Base-by-base conservation (phyloP, 2,888 invertebrate species). In the Meiosimyza decipiens region DNA sequence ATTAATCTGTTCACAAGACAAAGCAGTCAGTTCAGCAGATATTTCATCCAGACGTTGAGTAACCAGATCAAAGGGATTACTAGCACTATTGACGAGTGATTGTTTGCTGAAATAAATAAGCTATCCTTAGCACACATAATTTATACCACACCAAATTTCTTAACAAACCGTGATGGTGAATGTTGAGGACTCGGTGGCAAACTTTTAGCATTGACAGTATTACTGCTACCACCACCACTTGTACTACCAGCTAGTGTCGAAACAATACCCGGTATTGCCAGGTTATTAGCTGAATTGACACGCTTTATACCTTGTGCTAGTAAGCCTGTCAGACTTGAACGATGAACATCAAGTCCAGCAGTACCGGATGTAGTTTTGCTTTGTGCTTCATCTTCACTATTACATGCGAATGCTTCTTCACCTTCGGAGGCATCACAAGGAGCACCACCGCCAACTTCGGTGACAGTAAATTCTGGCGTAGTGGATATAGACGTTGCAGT, bases 131-230 rank as follows among this genome's bases (percentile, higher is more conserved):
- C 12, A 16, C 12, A 47, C 12, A 12, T 2, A 2, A 40, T 22
- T 22, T 49, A 33, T 0, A 11, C 3, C 28, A 3, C 3, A 28
- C 28, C 28, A 28, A 40, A 67, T 3, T 12, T 33, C 33, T 60
- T 11, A 16, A 76, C 78, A 78, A 73, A 87, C 87, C 86, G 91
- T 79, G 93, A 92, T 7, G 93, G 92, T 6, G 92, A 92, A 81
- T 92, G 91, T 79, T 92, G 92, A 9, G 93, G 93, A 74, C 92
- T 92, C n/a, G 92, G 93, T 63, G 93, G 93, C 78, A 93, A 86
- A 78, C 93, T 93, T 75, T 91, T 89, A 40, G 92, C 91, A 72
- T 87, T 86, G 16, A 49, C 55, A 15, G n/a, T 13, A 49, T 66
- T 52, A 1, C n/a, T 63, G 57, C 40, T 11, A 11, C 71, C 28